A percentile compares a stretch with the other conserved stretches of the same genome.
Evolutionary conservation across 2,888 invertebrate species (phyloP).

Genomic region (Acleris literana): DNA sequence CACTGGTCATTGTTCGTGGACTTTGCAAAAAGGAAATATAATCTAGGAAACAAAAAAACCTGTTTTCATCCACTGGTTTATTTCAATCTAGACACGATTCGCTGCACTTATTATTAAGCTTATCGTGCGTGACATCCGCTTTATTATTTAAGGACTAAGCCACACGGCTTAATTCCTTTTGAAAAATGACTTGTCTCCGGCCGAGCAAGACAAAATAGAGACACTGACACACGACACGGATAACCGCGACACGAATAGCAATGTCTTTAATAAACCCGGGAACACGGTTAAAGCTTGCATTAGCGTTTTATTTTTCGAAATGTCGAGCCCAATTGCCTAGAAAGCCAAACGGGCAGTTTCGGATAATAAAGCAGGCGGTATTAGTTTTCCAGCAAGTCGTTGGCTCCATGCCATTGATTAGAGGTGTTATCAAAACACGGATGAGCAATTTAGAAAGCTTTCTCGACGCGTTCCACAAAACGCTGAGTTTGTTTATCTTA

Average conservation of each 20-base stretch:
- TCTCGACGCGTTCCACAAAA: constrained; percentile 52
- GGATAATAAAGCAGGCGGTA: constrained; percentile 48
- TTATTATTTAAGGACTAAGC: constrained; percentile 53
- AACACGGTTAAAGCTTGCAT: constrained; percentile 60
- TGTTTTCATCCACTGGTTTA: constrained; percentile 4
- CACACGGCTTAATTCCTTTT: constrained; percentile 54
- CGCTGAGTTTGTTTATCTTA: constrained; percentile 49
- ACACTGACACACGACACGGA: constrained; percentile 46
- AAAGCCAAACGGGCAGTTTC: constrained; percentile 54
- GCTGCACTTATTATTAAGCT: constrained; percentile 8
- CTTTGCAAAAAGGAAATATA: constrained; percentile 56
- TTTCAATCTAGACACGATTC: not conserved
- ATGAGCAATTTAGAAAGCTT: constrained; percentile 51
- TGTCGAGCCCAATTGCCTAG: constrained; percentile 48
- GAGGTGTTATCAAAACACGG: constrained; percentile 55
- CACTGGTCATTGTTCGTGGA: constrained; percentile 60
- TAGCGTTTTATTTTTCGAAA: constrained; percentile 51
- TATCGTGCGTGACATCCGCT: constrained; percentile 48
- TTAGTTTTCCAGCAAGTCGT: constrained; percentile 45
- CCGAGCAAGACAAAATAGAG: constrained; percentile 49
- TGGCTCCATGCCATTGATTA: constrained; percentile 56
- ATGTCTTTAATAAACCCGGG: constrained; percentile 49
- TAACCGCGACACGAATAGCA: constrained; percentile 58
- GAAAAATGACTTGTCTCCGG: constrained; percentile 56
- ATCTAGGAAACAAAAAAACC: constrained; percentile 26